Conservation (phyloP, 2,797 vertebrate genomes). For the Falco novaeseelandiae region DNA sequence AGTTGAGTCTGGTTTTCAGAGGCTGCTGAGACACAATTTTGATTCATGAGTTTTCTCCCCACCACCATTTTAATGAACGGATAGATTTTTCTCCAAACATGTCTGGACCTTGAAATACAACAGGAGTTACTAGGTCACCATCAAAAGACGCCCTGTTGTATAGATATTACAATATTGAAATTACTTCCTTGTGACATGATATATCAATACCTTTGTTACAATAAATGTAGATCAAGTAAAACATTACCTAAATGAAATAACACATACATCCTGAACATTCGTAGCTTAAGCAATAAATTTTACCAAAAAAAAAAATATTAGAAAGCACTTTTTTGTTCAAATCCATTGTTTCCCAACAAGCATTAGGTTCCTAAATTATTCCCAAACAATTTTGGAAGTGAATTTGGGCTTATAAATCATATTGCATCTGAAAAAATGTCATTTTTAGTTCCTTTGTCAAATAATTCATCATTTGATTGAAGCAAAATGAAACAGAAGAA, state of each 20-base stretch:
- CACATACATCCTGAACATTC: neutral
- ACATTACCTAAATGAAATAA: constrained; percentile 20
- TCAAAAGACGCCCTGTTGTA: neutral
- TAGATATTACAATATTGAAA: neutral
- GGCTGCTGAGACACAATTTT: neutral
- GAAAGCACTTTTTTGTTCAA: neutral
- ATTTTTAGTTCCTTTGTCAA: neutral
- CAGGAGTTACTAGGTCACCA: neutral
- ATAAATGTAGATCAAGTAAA: neutral
- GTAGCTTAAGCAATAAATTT: neutral
- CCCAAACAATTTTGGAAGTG: neutral
- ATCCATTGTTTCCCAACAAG: neutral
- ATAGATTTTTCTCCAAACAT: neutral
- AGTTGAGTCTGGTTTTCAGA: neutral
- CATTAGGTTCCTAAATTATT: neutral
- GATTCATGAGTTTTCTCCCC: neutral
- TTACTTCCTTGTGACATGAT: neutral
- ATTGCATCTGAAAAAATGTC: neutral
- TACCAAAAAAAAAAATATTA: neutral
- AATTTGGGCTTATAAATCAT: neutral
- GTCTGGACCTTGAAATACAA: neutral
- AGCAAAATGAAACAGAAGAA: neutral
- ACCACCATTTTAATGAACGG: neutral
- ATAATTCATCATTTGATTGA: neutral
- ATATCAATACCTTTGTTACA: neutral